phyloP scores from a whole-genome alignment of 2,113 vertebrate genomes.

The Gasterosteus nipponicus region DNA sequence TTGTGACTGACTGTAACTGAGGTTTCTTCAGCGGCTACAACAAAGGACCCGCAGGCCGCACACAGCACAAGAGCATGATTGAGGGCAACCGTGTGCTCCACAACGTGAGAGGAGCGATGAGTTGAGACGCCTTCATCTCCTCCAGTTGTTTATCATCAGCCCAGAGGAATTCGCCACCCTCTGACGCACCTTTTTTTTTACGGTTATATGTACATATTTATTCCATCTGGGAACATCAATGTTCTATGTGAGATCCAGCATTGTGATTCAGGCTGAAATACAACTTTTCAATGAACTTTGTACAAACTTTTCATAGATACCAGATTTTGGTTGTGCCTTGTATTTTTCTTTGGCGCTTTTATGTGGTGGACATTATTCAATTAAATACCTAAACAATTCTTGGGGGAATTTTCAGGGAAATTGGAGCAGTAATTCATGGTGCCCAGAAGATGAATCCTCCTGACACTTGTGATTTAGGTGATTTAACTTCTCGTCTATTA shows the following conservation, averaged over 20 bases:
- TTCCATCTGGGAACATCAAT: not conserved
- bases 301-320: not conserved
- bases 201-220: slow-evolving; percentile 17
- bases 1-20: slow-evolving; percentile 52
- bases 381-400: not conserved
- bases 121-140: slow-evolving; percentile 47
- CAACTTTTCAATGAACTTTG: not conserved
- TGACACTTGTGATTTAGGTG: not conserved
- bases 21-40: slow-evolving; percentile 21
- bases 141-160: slow-evolving; percentile 47
- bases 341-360: not conserved
- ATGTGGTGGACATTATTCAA: not conserved
- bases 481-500: not conserved
- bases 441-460: not conserved
- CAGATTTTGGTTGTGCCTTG: not conserved
- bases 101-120: slow-evolving; percentile 37
- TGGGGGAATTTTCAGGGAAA: not conserved
- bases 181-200: slow-evolving; percentile 23
- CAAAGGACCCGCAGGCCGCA: slow-evolving; percentile 17
- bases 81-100: slow-evolving; percentile 28
- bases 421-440: not conserved
- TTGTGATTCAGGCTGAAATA: slow-evolving; percentile 12
- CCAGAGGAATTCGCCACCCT: slow-evolving; percentile 59
- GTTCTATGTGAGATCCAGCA: not conserved
- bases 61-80: slow-evolving; percentile 19